These are phyloP conservation scores for Eupithecia subfuscata DNA, from an alignment of 2,888 invertebrate species.

Conservation along the genomic window DNA sequence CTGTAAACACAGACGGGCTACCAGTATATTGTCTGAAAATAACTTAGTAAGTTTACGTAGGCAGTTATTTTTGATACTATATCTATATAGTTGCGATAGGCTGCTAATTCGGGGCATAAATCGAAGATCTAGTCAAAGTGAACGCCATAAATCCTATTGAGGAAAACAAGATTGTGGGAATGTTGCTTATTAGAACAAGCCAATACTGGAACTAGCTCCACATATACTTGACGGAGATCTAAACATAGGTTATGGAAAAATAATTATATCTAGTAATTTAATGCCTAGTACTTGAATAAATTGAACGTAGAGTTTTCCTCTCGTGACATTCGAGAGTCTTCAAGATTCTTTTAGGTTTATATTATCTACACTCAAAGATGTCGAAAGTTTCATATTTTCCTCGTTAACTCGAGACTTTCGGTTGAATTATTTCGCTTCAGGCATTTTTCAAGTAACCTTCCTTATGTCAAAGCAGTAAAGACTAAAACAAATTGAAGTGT, in stretches of 20 bases:
- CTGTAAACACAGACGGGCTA: background rate
- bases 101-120: background rate
- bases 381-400: slow-evolving; percentile 67
- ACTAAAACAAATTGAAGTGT: slow-evolving; percentile 54
- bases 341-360: slow-evolving; percentile 11
- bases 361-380: slow-evolving; percentile 48
- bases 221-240: background rate
- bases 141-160: background rate
- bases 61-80: background rate
- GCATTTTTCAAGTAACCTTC: slow-evolving; percentile 48
- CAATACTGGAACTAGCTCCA: background rate
- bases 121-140: background rate
- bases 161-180: slow-evolving; percentile 10
- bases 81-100: background rate
- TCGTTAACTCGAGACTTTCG: slow-evolving; percentile 64
- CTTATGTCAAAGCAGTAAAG: slow-evolving; percentile 56
- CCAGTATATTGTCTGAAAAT: background rate
- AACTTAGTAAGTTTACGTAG: background rate
- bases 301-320: slow-evolving; percentile 6
- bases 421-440: slow-evolving; percentile 57
- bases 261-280: background rate
- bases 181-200: slow-evolving; percentile 10
- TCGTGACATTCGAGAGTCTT: slow-evolving; percentile 1
- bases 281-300: background rate
- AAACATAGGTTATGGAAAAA: background rate